Conservation (phyloP, 2,113 vertebrate species). For the Irena cyanogastra region DNA sequence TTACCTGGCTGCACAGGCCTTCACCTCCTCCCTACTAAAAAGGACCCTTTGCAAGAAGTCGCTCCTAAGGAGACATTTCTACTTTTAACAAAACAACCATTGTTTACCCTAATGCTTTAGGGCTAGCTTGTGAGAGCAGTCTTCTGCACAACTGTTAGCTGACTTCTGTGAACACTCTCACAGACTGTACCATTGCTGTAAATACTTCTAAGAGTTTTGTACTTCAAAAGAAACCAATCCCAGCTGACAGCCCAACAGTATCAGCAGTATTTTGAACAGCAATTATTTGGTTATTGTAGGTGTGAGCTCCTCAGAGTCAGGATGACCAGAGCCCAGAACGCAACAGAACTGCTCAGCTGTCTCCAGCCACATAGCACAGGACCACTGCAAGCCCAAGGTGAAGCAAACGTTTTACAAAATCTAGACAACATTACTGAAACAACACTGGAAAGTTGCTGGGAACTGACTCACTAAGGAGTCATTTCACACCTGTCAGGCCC, state of each 20-base stretch:
- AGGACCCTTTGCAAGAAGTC: background rate
- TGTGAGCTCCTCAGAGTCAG: background rate
- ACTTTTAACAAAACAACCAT: background rate
- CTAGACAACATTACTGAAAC: background rate
- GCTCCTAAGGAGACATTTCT: background rate
- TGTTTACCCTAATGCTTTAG: background rate
- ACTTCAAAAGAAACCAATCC: background rate
- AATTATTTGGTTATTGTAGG: background rate
- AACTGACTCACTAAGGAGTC: background rate
- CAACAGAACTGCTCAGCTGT: background rate
- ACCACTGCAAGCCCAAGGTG: background rate
- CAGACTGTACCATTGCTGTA: background rate
- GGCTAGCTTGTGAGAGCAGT: background rate
- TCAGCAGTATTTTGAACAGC: background rate
- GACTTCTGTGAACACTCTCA: background rate
- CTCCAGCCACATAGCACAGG: fast-evolving
- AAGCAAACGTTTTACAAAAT: background rate
- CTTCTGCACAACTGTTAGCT: background rate
- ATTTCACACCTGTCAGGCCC: background rate
- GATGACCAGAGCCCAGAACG: background rate
- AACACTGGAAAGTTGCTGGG: background rate
- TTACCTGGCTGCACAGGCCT: background rate
- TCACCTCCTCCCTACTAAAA: background rate
- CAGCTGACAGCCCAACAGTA: background rate
- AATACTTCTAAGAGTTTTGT: background rate